Percentiles rank a stretch among this genome's conserved stretches.
These are phyloP conservation scores for Damaliscus lunatus DNA, from an alignment of 2,113 vertebrate species.

Conservation along the genomic window DNA sequence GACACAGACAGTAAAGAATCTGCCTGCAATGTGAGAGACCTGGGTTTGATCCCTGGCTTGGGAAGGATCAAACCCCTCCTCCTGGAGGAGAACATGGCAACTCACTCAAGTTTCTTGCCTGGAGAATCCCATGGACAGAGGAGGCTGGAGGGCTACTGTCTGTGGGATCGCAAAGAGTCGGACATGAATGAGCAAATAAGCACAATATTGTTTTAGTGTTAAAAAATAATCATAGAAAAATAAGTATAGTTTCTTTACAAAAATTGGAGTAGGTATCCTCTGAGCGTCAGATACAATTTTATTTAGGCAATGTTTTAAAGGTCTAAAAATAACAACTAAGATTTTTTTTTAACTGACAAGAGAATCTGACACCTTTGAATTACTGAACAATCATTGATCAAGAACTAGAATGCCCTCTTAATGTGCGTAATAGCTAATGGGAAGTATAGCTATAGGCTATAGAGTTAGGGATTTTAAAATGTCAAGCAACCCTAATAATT, in stretches of 20 bases:
- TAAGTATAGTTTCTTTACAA: not conserved
- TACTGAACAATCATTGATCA: conserved; percentile 74
- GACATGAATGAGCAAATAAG: not conserved
- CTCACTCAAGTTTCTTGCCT: not conserved
- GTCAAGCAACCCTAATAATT: conserved; percentile 77
- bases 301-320: conserved; percentile 18
- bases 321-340: not conserved
- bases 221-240: not conserved
- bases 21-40: not conserved
- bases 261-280: not conserved
- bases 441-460: conserved; percentile 76
- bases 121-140: not conserved
- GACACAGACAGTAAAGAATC: not conserved
- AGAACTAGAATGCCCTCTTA: conserved; percentile 65
- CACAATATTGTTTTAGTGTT: not conserved
- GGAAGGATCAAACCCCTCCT: not conserved
- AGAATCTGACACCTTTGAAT: conserved; percentile 70
- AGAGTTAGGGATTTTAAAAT: conserved; percentile 75
- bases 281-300: not conserved
- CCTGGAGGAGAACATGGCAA: not conserved
- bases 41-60: not conserved
- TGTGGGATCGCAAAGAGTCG: not conserved
- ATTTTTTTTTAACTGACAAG: not conserved
- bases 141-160: not conserved
- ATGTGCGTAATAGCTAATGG: conserved; percentile 51